Conservation (phyloP, 2,797 vertebrate genomes). For the Mormyrops boulengeri region DNA sequence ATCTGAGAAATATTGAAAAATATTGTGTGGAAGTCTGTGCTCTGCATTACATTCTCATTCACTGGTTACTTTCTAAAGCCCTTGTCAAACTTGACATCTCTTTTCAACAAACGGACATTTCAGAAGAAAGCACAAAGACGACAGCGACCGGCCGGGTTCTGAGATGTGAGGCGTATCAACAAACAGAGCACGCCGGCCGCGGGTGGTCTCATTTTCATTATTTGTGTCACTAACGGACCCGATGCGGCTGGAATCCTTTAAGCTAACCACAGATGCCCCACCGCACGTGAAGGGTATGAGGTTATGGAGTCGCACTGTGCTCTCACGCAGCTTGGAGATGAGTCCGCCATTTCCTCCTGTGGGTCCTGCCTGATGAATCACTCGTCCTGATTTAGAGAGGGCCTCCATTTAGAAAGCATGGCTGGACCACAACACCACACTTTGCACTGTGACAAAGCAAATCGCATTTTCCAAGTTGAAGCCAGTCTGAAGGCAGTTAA, state of each 20-base stretch:
- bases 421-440: slow-evolving; percentile 13
- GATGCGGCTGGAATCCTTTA: slow-evolving; percentile 44
- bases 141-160: slow-evolving; percentile 6
- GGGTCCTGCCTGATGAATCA: slow-evolving; percentile 25
- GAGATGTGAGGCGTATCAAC: slow-evolving; percentile 45
- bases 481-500: not conserved
- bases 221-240: slow-evolving; percentile 45
- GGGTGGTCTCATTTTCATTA: slow-evolving; percentile 50
- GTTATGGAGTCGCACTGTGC: slow-evolving; percentile 21
- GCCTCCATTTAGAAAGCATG: slow-evolving; percentile 13
- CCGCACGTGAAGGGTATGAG: slow-evolving; percentile 26
- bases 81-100: slow-evolving; percentile 11
- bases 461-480: slow-evolving; percentile 19
- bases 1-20: not conserved
- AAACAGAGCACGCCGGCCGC: slow-evolving; percentile 31
- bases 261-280: slow-evolving; percentile 45
- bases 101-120: slow-evolving; percentile 20
- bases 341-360: slow-evolving; percentile 28
- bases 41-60: not conserved
- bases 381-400: slow-evolving; percentile 18
- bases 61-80: not conserved
- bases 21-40: not conserved
- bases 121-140: slow-evolving; percentile 24
- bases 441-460: slow-evolving; percentile 43
- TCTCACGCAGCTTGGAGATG: slow-evolving; percentile 30